Evolutionary conservation across 2,113 vertebrate genomes (phyloP), one percentile per base, ranked within the genome.

Genomic region (Psettodes erumei): DNA sequence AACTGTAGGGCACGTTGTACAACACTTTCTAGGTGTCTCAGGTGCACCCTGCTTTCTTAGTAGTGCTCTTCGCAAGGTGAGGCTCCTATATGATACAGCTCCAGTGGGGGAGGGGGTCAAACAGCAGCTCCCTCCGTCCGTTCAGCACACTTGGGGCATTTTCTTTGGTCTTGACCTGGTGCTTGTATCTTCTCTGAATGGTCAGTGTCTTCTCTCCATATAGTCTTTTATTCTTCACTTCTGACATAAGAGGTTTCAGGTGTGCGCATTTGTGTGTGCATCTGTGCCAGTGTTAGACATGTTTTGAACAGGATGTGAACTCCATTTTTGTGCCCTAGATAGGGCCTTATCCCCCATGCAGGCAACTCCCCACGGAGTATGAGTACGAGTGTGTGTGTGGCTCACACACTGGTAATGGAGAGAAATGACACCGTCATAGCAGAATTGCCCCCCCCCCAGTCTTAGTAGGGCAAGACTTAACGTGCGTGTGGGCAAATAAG

Each of bases 251-350:
- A 74, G 81, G 69, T 64, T 86, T 77, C 89, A 82, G 84, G 75
- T 86, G 79, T 77, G 71, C 80, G 86, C 79, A 4, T 70, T 27
- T 74, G 59, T 65, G 71, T 55, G 68, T 67, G 33, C 55, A 48
- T 81, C 56, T 75, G 64, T 72, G 74, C 79, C 50, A 66, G 71
- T 63, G 79, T 85, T 89, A 93, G 66, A 88, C 67, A 85, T 55
- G 51, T 79, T 70, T 85, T 73, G 28, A 77, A 84, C 54, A 16
- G 71, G 78, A 90, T 68, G 77, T 77, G 72, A 86, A 75, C 80
- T 91, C 89, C 91, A 91, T 93, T 83, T 85, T 80, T 78, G 81
- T 88, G 89, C 83, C 91, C 91, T 74, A 89, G 91, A 87, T 91
- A 80, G 88, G 88, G 87, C 86, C 86, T 84, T 83, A 74, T 88